Base-by-base conservation (phyloP, 2,113 vertebrate genomes). In the Oncorhynchus kisutch region DNA sequence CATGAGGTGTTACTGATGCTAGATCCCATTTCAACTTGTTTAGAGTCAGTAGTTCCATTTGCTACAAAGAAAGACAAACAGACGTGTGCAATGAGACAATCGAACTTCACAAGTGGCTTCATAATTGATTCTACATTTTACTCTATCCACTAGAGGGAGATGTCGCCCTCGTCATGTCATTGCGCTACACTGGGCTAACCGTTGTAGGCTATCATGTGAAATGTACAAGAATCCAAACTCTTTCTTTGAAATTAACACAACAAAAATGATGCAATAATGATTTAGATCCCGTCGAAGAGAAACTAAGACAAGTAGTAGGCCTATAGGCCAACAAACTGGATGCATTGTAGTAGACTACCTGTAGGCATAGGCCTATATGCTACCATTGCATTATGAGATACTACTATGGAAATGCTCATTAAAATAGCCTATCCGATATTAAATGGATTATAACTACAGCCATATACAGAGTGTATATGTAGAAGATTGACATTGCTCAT, bases 21-120 rank as follows among this genome's bases (percentile, higher is more conserved):
- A 99, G 93, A 85, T 98, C 97, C 97, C 97, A 99, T 91, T 98
- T 98, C 89, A 99, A 94, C 84, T 98, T 99, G 94, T 95, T 98
- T 86, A 99, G 94, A 87, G 97, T 94, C 73, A 98, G 91, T 87
- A 99, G 92, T 91, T 99, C 97, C 97, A 98, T 98, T 93, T 97
- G 95, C 97, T 99, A 93, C 51, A 49, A 45, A 18, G 12, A 83
- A 86, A 88, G 79, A 57, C 76, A 90, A 80, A 90, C 6, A 71
- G 79, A 68, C 25, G 7, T 45, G 24, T 34, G 57, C 49, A 70
- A 51, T 77, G 49, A 81, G 16, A 79, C 72, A 65, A 51, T 39
- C 57, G 16, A 68, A 1, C 24, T 27, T 31, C 13, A 64, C 27
- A 60, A 20, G 22, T 70, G 31, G 54, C 24, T 71, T 65, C 70